Evolutionary conservation across 2,888 invertebrate genomes (phyloP).

Genomic region (Liodrosophila aerea): DNA sequence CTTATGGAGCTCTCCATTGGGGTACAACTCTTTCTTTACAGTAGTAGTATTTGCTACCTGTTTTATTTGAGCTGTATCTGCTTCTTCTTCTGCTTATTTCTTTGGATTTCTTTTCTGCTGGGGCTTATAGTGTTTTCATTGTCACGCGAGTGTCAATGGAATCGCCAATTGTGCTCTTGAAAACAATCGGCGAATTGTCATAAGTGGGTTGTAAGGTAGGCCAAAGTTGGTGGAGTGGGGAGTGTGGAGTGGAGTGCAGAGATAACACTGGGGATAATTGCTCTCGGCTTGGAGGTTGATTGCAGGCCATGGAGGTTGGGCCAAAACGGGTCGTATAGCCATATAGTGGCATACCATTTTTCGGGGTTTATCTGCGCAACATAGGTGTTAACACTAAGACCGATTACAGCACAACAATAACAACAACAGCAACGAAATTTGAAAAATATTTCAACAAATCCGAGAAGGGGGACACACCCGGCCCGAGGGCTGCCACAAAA

Average conservation of each 20-base stretch:
- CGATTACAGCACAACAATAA: slow-evolving; percentile 50
- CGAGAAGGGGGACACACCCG: slow-evolving; percentile 28
- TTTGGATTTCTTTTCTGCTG: background rate
- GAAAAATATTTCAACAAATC: slow-evolving; percentile 6
- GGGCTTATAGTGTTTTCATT: slow-evolving; percentile 23
- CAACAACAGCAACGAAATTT: slow-evolving; percentile 7
- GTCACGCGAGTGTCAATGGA: slow-evolving; percentile 51
- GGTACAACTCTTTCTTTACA: background rate
- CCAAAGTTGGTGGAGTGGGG: background rate
- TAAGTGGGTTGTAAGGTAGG: slow-evolving; percentile 3
- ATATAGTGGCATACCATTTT: slow-evolving; percentile 11
- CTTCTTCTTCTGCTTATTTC: slow-evolving; percentile 3
- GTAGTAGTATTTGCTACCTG: slow-evolving; percentile 17
- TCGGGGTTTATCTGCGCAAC: slow-evolving; percentile 49
- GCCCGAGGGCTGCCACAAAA: slow-evolving; percentile 19
- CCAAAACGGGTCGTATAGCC: background rate
- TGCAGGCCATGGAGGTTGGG: slow-evolving; percentile 33
- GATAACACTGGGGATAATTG: background rate
- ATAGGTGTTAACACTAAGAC: slow-evolving; percentile 63
- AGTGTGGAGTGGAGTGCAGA: no score
- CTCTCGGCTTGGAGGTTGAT: slow-evolving; percentile 35
- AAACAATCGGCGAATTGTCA: slow-evolving; percentile 52
- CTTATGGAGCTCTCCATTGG: no score
- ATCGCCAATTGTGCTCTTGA: slow-evolving; percentile 48
- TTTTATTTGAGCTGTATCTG: slow-evolving; percentile 18